A percentile compares a stretch with the other conserved stretches of the same genome.
Conservation (phyloP, 2,113 vertebrate genomes). For the Hypanus sabinus region DNA sequence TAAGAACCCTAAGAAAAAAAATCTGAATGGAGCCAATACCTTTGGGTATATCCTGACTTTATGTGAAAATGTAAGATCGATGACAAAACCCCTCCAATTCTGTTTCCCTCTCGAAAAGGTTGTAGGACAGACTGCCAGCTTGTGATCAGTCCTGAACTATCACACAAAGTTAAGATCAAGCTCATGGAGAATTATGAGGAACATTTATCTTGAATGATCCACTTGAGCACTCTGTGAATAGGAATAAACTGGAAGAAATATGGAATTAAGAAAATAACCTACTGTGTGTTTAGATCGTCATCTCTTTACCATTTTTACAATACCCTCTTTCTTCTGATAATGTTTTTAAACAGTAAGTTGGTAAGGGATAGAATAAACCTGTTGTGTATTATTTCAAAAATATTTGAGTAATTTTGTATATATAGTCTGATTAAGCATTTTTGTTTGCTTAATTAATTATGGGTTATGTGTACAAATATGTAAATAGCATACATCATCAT, state of each 20-base stretch:
- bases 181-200: not conserved
- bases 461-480: too few relatives aligned
- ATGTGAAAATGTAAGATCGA: too few relatives aligned
- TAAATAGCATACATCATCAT: too few relatives aligned
- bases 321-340: not conserved
- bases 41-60: not conserved
- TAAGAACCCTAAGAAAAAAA: slow-evolving; percentile 60
- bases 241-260: not conserved
- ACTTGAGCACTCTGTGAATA: not conserved
- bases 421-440: too few relatives aligned
- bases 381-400: too few relatives aligned
- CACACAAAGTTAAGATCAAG: not conserved
- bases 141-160: not conserved
- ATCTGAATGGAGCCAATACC: not conserved
- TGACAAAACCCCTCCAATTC: too few relatives aligned
- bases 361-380: not conserved
- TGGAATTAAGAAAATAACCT: not conserved
- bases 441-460: too few relatives aligned
- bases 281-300: not conserved
- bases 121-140: not conserved
- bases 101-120: not conserved
- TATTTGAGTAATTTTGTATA: too few relatives aligned
- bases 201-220: not conserved
- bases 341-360: not conserved
- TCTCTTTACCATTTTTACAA: not conserved